phyloP scores from a whole-genome alignment of 2,797 vertebrate genomes.

The Epinephelus coioides region DNA sequence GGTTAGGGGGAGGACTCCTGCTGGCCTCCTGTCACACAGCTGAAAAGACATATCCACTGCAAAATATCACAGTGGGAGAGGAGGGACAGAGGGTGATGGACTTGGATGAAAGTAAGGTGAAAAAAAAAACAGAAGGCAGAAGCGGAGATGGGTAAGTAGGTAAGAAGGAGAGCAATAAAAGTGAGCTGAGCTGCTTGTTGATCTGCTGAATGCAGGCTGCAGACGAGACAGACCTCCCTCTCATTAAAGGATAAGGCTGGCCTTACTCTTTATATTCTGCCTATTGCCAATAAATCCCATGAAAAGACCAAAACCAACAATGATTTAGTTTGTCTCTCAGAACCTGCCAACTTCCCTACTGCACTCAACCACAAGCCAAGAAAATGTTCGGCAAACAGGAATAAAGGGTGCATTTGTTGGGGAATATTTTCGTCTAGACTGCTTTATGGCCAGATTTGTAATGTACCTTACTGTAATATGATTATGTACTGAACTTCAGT shows the following conservation, averaged over 20 bases:
- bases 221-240: constrained; percentile 18
- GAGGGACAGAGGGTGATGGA: background rate
- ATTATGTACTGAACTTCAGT: background rate
- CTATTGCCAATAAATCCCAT: constrained; percentile 21
- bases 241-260: constrained; percentile 27
- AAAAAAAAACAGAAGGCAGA: background rate
- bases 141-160: constrained; percentile 3
- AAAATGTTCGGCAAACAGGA: background rate
- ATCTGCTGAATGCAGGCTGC: constrained; percentile 2
- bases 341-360: background rate
- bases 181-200: background rate
- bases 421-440: constrained; percentile 8
- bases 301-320: constrained; percentile 32
- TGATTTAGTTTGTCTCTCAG: background rate
- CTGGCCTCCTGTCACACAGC: constrained; percentile 52
- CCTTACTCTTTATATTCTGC: constrained; percentile 12
- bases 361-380: background rate
- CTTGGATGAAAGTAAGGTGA: background rate
- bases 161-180: constrained; percentile 14
- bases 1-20: constrained; percentile 33
- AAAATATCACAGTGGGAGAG: constrained; percentile 19
- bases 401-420: background rate
- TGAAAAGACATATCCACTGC: constrained; percentile 35
- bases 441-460: background rate
- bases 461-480: background rate